A percentile compares a stretch with the other conserved stretches of the same genome.
phyloP scores from a whole-genome alignment of 2,113 vertebrate genomes.

The Corvus cornix region DNA sequence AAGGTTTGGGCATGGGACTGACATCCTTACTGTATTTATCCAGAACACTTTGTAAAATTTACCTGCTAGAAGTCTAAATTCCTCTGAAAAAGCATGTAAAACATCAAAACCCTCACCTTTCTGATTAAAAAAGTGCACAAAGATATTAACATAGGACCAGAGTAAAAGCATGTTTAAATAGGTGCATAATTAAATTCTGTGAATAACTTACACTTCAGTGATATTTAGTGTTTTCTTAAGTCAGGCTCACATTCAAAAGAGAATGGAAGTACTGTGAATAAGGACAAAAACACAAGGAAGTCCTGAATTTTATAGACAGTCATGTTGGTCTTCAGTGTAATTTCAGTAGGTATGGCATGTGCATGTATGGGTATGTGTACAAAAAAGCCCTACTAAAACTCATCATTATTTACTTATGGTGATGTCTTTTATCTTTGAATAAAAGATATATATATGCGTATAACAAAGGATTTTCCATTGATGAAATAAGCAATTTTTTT shows the following conservation, averaged over 20 bases:
- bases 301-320: background rate
- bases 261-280: background rate
- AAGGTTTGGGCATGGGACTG: background rate
- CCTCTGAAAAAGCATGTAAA: background rate
- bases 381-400: background rate
- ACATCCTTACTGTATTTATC: background rate
- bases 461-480: background rate
- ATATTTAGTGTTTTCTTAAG: background rate
- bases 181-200: background rate
- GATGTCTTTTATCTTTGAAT: background rate
- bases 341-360: background rate
- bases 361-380: no score
- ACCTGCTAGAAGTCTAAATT: background rate
- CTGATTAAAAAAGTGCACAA: background rate
- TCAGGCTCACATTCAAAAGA: background rate
- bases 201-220: background rate
- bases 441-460: background rate
- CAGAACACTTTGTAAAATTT: background rate
- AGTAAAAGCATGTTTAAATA: background rate
- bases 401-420: background rate
- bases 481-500: background rate
- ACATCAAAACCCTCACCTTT: background rate
- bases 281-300: background rate
- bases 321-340: background rate
- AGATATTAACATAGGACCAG: background rate